Evolutionary conservation across 2,113 vertebrate genomes (phyloP).

Genomic region (Numida meleagris): DNA sequence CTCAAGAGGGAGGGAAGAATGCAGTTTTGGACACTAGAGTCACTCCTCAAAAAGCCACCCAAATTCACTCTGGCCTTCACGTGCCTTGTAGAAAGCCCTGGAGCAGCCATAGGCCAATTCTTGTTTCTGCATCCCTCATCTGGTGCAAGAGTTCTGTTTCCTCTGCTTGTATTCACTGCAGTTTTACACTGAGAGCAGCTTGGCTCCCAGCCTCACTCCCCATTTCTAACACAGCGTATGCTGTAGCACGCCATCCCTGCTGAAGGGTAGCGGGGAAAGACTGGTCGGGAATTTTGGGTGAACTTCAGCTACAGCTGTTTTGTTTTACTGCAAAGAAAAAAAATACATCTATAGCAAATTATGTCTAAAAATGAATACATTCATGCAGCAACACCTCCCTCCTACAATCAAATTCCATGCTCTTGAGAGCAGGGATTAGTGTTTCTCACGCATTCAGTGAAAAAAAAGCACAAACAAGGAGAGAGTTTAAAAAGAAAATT

Average conservation of each 20-base stretch:
- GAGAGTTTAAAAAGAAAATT: not conserved
- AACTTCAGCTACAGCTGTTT: conserved; percentile 56
- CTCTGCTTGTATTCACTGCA: not conserved
- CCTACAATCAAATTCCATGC: conserved; percentile 37
- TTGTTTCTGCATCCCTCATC: not conserved
- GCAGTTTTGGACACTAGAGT: not conserved
- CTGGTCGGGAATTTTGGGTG: not conserved
- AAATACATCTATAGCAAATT: conserved; percentile 30
- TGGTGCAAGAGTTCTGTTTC: not conserved
- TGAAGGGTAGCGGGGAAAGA: conserved; percentile 7
- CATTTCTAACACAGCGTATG: not conserved
- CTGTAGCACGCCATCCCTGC: not conserved
- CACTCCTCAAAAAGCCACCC: not conserved
- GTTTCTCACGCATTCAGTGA: not conserved
- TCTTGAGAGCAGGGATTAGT: conserved; percentile 10
- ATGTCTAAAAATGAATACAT: conserved; percentile 40
- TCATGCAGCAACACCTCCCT: conserved; percentile 35
- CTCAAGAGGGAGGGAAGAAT: conserved; percentile 3
- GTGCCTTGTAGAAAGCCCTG: not conserved
- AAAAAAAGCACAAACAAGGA: not conserved
- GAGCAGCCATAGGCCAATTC: not conserved
- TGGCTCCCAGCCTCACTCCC: not conserved
- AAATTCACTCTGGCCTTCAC: not conserved
- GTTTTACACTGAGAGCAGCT: conserved; percentile 1
- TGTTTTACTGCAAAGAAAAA: conserved; percentile 1